Evolutionary conservation across 2,888 invertebrate genomes (phyloP), one percentile per base, ranked within the genome.

Genomic region (Germaria angustata): DNA sequence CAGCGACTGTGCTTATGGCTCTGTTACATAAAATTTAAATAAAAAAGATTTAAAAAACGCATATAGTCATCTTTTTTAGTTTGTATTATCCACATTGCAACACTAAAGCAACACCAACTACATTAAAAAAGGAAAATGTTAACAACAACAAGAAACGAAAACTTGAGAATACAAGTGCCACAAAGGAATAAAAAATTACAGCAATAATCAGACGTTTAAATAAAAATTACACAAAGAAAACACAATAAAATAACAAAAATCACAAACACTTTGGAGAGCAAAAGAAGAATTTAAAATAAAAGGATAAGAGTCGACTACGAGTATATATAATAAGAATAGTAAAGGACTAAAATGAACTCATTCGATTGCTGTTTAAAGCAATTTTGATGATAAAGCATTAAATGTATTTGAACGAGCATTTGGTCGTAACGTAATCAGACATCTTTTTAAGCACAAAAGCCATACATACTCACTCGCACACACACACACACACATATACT

Each of bases 191-290:
- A 57, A 59, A 82, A 78, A 78, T 75, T 78, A 68, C 79, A 51
- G 41, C 72, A 51, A 73, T 66, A 78, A 81, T 78, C 78, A 73
- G 53, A 81, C 73, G 78, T 78, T 78, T 78, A 82, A 82, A 82
- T 75, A 78, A 51, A 68, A 82, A 69, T 78, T 82, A 82, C 61
- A 81, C 36, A 65, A 34, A 77, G 63, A 55, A 77, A 63, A 49
- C 41, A 59, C 6, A 53, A 72, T 13, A 20, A 22, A 39, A 22
- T 9, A 53, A 22, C 51, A 53, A 28, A 13, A 53, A 28, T 17
- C 24, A 55, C 15, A 28, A 61, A 41, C 13, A 49, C 49, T n/a
- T 51, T 24, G 2, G 11, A 36, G 13, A 17, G 32, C 51, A 36
- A 6, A 53, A 61, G 17, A 22, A 28, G 53, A 39, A 2, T 41